These are phyloP conservation scores for Anguilla anguilla DNA, from an alignment of 2,797 vertebrate genomes.

Conservation along the genomic window DNA sequence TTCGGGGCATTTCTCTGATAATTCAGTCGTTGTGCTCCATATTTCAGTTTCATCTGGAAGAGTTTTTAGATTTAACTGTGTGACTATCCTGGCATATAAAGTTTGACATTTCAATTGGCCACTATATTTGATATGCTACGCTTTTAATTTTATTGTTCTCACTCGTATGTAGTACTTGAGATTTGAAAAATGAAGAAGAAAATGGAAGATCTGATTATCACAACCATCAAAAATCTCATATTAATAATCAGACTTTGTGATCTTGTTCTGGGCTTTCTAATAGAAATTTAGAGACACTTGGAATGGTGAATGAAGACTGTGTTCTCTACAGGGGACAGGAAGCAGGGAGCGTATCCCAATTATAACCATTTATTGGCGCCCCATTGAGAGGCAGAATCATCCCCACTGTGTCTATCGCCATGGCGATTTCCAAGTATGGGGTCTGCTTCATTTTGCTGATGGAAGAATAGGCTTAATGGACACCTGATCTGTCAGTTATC, in stretches of 20 bases:
- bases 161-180: not conserved
- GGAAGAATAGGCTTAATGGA: conserved; percentile 28
- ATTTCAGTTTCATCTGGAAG: not conserved
- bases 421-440: not conserved
- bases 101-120: not conserved
- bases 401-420: not conserved
- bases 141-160: not conserved
- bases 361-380: not conserved
- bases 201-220: not conserved
- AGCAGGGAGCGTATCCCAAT: not conserved
- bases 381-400: not conserved
- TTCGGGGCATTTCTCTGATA: not conserved
- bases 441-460: conserved; percentile 31
- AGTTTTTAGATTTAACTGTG: too few species aligned
- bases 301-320: too few species aligned
- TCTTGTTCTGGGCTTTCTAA: too few species aligned
- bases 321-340: not conserved
- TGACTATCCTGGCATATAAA: too few species aligned
- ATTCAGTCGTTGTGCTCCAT: not conserved
- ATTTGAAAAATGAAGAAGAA: too few species aligned
- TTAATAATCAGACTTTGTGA: not conserved
- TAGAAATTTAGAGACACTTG: too few species aligned
- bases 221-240: not conserved
- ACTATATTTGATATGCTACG: not conserved
- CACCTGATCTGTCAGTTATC: conserved; percentile 32